Evolutionary conservation across 2,797 vertebrate genomes (phyloP), one percentile per base, ranked within the genome.

Genomic region (Galago senegalensis): DNA sequence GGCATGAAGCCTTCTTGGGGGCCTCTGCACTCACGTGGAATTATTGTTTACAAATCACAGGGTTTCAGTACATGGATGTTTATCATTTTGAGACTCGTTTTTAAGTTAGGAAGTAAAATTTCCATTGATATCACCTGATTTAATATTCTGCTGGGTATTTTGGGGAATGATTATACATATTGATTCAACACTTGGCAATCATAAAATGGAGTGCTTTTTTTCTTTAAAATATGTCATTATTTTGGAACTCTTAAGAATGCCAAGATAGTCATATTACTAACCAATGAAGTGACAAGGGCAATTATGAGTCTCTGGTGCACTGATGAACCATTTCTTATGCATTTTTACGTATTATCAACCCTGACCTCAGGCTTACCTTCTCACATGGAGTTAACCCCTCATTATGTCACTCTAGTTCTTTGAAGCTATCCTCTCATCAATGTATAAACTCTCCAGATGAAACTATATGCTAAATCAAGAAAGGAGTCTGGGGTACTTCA

Each of bases 21-120:
- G 60, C 27, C 31, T 43, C 25, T 69, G n/a, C 53, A 60, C 69
- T 72, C 53, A 81, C 12, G 23, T 8, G 53, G 0, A 73, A 29
- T n/a, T 76, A 31, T 3, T 43, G 25, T 13, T 69, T 88, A n/a
- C 69, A 94, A 58, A 79, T 65, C 21, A 60, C 40, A 63, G 17
- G 6, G 61, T 83, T 95, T 82, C 29, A 65, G 76, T 56, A 63
- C 10, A 20, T 88, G 7, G 56, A 46, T 87, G 21, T 56, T 3
- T 29, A 87, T 80, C 7, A 34, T 83, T 89, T 61, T 93, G 63
- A 76, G 34, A 43, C 6, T 87, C 7, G 34, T 91, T 89, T 93
- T 85, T 31, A 84, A 61, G 58, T 89, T 70, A 91, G 34, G 25
- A 87, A 89, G 18, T 73, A 8, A 86, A 87, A 87, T 84, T 96